Conservation (phyloP, 2,113 vertebrate genomes). For the Crotalus tigris region DNA sequence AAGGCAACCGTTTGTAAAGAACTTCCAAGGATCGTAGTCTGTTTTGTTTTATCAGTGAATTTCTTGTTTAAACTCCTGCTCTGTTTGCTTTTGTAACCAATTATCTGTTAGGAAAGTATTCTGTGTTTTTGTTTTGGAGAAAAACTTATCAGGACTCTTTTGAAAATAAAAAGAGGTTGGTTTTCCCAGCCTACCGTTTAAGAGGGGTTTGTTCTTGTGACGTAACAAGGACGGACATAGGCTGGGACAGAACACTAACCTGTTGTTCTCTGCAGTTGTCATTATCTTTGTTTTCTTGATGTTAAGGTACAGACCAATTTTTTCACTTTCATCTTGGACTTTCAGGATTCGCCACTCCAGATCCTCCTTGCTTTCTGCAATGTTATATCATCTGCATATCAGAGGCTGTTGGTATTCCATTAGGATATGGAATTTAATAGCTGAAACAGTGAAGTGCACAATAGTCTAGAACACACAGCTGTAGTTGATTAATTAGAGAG, state of each 20-base stretch:
- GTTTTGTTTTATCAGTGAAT: no score
- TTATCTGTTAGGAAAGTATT: no score
- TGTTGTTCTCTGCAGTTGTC: background rate
- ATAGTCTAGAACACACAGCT: background rate
- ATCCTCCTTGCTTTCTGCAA: background rate
- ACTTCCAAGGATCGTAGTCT: no score
- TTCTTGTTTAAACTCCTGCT: no score
- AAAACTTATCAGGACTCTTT: no score
- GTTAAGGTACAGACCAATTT: background rate
- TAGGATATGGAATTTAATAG: background rate
- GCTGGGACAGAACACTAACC: background rate
- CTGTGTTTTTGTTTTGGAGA: no score
- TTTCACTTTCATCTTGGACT: background rate
- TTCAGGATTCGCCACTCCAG: background rate
- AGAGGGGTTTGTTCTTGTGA: no score
- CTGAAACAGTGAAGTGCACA: background rate
- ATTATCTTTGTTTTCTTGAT: background rate
- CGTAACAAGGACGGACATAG: no score
- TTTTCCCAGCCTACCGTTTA: no score
- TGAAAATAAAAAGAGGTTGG: no score
- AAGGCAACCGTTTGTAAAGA: no score
- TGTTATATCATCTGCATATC: background rate
- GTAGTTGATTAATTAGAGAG: background rate
- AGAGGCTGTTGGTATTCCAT: background rate
- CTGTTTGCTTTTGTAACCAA: no score